Conservation (phyloP, 2,888 invertebrate species). For the Cephus sareptanus region DNA sequence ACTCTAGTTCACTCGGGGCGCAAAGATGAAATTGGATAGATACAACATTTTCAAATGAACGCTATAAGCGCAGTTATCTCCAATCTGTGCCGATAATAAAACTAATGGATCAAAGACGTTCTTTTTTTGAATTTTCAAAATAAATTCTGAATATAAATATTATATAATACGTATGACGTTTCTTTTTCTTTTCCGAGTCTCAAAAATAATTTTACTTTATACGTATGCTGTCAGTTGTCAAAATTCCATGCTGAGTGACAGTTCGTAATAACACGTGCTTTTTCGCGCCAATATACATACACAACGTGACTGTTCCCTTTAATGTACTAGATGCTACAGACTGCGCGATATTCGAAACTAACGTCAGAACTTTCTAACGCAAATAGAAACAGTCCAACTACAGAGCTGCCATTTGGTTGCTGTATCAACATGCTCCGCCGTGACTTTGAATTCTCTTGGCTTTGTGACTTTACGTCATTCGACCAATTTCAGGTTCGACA, state of each 20-base stretch:
- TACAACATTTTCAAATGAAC: not conserved
- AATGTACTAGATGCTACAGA: too few relatives aligned
- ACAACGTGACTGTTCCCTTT: too few relatives aligned
- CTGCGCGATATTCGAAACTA: too few relatives aligned
- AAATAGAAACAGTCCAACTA: not conserved
- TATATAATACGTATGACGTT: too few relatives aligned
- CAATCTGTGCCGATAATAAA: not conserved
- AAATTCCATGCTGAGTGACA: not conserved
- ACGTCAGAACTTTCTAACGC: not conserved
- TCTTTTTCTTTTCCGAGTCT: too few relatives aligned
- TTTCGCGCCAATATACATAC: not conserved
- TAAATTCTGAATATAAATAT: too few relatives aligned
- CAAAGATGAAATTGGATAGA: not conserved
- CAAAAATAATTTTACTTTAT: too few relatives aligned
- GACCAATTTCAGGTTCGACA: not conserved
- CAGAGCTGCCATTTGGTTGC: not conserved
- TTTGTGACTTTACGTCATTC: not conserved
- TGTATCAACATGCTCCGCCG: not conserved
- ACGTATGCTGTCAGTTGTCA: not conserved
- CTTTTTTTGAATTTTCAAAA: not conserved
- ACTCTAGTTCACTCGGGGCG: not conserved
- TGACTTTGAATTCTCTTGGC: not conserved
- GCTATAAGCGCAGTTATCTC: not conserved
- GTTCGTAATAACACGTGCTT: not conserved
- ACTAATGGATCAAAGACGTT: not conserved